Conservation (phyloP, 2,797 vertebrate genomes). For the Australoheros facetus region DNA sequence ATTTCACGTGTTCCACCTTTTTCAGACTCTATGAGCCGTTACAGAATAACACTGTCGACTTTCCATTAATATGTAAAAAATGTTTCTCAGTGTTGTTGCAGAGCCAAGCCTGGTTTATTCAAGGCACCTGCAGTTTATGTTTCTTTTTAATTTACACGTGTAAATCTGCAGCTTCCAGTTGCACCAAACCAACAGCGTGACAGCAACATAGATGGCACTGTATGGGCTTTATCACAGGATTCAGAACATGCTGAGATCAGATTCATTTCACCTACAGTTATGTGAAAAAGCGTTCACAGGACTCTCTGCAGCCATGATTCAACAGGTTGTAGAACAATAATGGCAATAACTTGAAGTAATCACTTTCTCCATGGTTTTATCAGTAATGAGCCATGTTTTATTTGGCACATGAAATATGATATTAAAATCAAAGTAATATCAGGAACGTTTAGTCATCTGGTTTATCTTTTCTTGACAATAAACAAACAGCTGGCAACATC, state of each 20-base stretch:
- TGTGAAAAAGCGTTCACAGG: neutral
- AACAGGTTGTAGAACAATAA: neutral
- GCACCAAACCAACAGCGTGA: neutral
- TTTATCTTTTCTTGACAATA: accelerated
- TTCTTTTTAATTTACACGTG: neutral
- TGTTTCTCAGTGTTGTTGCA: neutral
- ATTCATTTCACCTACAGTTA: neutral
- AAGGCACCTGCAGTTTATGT: neutral
- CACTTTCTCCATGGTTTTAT: neutral
- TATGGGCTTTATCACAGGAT: neutral
- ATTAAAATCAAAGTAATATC: neutral
- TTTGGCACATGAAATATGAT: neutral
- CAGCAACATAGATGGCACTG: neutral
- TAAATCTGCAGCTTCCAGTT: accelerated
- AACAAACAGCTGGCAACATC: neutral
- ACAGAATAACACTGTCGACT: neutral
- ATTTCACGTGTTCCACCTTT: neutral
- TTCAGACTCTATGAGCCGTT: neutral
- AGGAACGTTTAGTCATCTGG: neutral
- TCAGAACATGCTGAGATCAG: neutral
- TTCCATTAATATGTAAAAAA: neutral
- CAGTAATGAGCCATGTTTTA: neutral
- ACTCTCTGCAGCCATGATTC: neutral
- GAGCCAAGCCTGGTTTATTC: accelerated
- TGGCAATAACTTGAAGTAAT: neutral